phyloP scores from a whole-genome alignment of 2,888 invertebrate genomes.

The Saturnia japonica region DNA sequence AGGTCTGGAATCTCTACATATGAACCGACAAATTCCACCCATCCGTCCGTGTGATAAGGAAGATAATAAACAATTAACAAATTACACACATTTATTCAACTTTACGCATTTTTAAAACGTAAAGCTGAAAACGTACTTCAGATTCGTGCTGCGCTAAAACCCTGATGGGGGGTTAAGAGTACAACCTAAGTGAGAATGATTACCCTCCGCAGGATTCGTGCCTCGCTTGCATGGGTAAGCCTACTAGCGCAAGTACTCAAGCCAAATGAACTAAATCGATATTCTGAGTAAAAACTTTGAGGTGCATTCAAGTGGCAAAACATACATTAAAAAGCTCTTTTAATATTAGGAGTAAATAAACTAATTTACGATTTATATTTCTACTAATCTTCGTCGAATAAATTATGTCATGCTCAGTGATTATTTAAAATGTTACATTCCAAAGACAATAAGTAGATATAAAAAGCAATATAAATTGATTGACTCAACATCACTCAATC shows the following conservation, averaged over 20 bases:
- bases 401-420: too few relatives aligned
- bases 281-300: background rate
- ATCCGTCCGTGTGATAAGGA: background rate
- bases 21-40: background rate
- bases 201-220: conserved; percentile 34
- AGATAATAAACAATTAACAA: too few relatives aligned
- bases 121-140: conserved; percentile 32
- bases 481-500: too few relatives aligned
- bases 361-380: background rate
- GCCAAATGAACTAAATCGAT: background rate
- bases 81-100: background rate
- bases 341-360: background rate
- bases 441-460: too few relatives aligned
- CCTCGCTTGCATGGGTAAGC: background rate
- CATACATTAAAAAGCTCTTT: background rate
- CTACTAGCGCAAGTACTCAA: background rate
- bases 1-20: background rate
- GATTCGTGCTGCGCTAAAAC: conserved; percentile 36
- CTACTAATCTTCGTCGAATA: background rate
- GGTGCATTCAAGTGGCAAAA: background rate
- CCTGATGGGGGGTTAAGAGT: conserved; percentile 40
- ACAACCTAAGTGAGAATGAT: conserved; percentile 52
- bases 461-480: too few relatives aligned
- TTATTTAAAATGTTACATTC: too few relatives aligned
- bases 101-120: conserved; percentile 24